phyloP scores from a whole-genome alignment of 2,797 vertebrate genomes.

The Amphiprion clarkii region DNA sequence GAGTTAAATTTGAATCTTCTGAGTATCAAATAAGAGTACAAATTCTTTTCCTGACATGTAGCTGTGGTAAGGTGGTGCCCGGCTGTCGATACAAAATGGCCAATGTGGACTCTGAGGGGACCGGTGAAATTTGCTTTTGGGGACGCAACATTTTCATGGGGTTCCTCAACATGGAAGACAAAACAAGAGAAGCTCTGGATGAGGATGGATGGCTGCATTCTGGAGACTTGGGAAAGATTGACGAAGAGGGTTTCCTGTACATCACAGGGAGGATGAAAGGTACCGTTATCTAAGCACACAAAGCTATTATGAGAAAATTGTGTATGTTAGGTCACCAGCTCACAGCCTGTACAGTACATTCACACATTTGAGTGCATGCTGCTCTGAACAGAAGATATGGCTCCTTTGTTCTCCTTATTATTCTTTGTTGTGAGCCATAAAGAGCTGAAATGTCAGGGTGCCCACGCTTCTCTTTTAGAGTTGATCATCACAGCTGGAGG shows the following conservation, averaged over 20 bases:
- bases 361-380: not conserved
- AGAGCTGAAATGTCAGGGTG: conserved; percentile 44
- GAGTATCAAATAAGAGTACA: not conserved
- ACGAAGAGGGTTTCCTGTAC: conserved; percentile 89
- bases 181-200: conserved; percentile 88
- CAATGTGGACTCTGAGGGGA: conserved; percentile 83
- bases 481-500: conserved; percentile 91
- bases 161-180: conserved; percentile 91
- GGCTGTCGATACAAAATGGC: conserved; percentile 88
- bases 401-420: conserved; percentile 1
- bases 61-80: conserved; percentile 89
- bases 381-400: not conserved
- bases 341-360: conserved; percentile 2
- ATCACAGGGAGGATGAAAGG: conserved; percentile 93
- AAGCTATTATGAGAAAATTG: not conserved
- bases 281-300: conserved; percentile 46
- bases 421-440: not conserved
- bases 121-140: conserved; percentile 92
- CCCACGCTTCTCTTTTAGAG: conserved; percentile 77
- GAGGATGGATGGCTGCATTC: conserved; percentile 91
- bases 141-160: conserved; percentile 93
- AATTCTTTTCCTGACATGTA: conserved; percentile 63
- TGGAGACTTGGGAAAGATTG: conserved; percentile 88
- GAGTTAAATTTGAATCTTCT: not conserved
- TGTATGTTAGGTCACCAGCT: not conserved